These are phyloP conservation scores for Apogon hyalosoma DNA, from an alignment of 2,797 vertebrate genomes.

Conservation along the genomic window DNA sequence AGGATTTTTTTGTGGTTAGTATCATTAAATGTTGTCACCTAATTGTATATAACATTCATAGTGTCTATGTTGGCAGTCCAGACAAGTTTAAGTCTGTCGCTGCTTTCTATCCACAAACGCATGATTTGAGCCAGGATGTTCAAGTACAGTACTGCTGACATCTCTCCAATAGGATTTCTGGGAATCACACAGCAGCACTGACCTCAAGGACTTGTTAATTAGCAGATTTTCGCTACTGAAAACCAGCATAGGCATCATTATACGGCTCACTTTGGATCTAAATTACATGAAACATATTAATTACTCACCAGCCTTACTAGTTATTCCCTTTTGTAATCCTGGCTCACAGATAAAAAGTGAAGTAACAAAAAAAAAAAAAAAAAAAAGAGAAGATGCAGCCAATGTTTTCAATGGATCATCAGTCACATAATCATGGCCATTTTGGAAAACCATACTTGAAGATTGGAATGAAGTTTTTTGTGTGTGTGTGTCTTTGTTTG, in stretches of 20 bases:
- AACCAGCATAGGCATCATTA: background rate
- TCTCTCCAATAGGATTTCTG: no score
- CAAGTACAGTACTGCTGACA: no score
- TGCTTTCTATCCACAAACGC: background rate
- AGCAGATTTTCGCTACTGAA: no score
- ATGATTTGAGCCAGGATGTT: constrained; percentile 1
- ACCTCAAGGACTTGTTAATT: background rate
- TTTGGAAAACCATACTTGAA: background rate
- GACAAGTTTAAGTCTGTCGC: no score
- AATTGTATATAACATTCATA: background rate
- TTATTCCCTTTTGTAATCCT: no score
- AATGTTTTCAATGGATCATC: background rate
- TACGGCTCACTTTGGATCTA: background rate
- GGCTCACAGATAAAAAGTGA: no score
- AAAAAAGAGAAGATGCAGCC: background rate
- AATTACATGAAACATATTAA: background rate
- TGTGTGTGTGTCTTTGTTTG: no score
- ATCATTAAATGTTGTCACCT: constrained; percentile 1
- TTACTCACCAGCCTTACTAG: no score
- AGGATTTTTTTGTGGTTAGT: background rate
- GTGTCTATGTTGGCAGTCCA: background rate
- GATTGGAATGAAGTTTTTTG: background rate
- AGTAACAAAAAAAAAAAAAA: background rate
- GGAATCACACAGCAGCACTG: background rate
- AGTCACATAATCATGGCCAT: background rate